Base-by-base conservation (phyloP, 1,140 invertebrate species). In the Neotoxoptera formosana region DNA sequence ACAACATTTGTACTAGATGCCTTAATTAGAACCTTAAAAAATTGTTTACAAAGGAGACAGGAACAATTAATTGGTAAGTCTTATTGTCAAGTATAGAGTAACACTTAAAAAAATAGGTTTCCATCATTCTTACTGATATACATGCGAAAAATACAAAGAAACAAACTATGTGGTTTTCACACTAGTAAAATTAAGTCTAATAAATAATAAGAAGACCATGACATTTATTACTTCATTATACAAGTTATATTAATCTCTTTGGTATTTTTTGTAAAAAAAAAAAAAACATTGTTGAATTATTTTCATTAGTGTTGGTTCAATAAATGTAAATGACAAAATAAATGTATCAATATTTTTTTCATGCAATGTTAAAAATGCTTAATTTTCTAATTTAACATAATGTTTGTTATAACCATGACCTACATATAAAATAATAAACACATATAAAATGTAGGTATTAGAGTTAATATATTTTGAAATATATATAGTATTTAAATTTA, bases 181-280 rank as follows among this genome's bases (percentile, higher is more conserved):
- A 87, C 17, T 7, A 48, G 17, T 47, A 14, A 87, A 47, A 87
- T 7, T 7, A 86, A 86, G 3, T 81, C 83, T 47, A 86, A 45
- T 9, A 47, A 47, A 53, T 48, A 88, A 88, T 34, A 51, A 53
- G 20, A 88, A 88, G 23, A 21, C 47, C 23, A n/a, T 53, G 30
- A 88, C 11, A n/a, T 53, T 88, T 88, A 88, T 88, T 88, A 88
- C n/a, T 51, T 34, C 48, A 87, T 41, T 45, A 87, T 87, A 88
- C 48, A 88, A 47, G 25, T 87, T 53, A 88, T 36, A 51, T 88
- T 51, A 48, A 88, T 88, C 17, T 88, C 87, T 88, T 88, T 88
- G 87, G 87, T 88, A 88, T 51, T 88, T 34, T 67, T n/a, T n/a
- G 17, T 3, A 51, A 60, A 60, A 60, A 67, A 76, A 53, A 88